Conservation (phyloP, 1,140 invertebrate genomes). For the Microvelia longipes region DNA sequence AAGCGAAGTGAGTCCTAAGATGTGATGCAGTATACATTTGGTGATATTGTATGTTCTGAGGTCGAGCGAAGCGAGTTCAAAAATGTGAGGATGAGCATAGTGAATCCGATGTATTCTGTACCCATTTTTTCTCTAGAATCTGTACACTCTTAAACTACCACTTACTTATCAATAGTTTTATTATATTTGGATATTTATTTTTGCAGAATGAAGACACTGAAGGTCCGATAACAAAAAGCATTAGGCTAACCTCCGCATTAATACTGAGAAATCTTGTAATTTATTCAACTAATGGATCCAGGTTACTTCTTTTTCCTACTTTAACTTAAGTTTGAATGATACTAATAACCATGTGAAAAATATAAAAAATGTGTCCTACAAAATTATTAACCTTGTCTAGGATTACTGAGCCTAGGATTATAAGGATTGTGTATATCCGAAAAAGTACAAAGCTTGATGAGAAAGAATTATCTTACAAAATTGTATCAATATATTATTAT, state of each 20-base stretch:
- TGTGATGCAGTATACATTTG: too few relatives aligned
- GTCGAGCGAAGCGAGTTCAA: too few relatives aligned
- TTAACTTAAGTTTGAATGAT: constrained; percentile 7
- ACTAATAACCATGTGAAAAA: constrained; percentile 14
- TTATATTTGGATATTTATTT: constrained; percentile 24
- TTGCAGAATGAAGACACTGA: constrained; percentile 95
- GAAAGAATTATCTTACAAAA: not conserved
- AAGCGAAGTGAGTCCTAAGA: too few relatives aligned
- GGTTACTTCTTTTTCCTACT: constrained; percentile 39
- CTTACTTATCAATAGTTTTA: too few relatives aligned
- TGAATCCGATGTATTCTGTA: too few relatives aligned
- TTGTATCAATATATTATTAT: not conserved
- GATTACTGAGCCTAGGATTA: not conserved
- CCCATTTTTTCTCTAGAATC: too few relatives aligned
- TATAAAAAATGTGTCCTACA: constrained; percentile 5
- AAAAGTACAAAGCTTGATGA: not conserved
- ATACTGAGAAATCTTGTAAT: constrained; percentile 93
- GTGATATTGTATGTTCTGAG: too few relatives aligned
- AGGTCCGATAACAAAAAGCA: constrained; percentile 96
- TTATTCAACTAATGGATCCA: constrained; percentile 77
- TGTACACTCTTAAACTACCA: too few relatives aligned
- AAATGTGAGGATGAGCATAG: too few relatives aligned
- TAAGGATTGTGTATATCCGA: not conserved
- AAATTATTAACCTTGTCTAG: constrained; percentile 5
- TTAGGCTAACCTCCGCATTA: constrained; percentile 85